Conservation (phyloP, 2,888 invertebrate genomes). For the Dilophus febrilis region DNA sequence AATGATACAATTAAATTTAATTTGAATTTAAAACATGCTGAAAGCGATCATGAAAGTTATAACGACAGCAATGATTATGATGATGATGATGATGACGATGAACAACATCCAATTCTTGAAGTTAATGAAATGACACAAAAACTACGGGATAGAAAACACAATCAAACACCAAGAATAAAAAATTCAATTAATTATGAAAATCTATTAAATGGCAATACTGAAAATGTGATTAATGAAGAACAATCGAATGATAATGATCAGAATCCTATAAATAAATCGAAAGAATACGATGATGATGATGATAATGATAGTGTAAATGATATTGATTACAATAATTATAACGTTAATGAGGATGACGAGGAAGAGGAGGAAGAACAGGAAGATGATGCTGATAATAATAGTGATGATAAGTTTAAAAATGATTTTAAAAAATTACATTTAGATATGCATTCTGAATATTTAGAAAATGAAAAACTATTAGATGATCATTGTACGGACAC, state of each 20-base stretch:
- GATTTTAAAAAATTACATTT: constrained; percentile 16
- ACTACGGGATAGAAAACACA: no score
- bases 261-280: background rate
- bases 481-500: constrained; percentile 13
- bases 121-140: no score
- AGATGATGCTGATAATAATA: background rate
- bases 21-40: no score
- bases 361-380: constrained; percentile 4
- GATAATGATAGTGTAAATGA: background rate
- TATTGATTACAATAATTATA: constrained; percentile 6
- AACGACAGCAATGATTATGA: no score
- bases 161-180: no score
- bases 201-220: no score
- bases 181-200: no score
- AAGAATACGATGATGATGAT: background rate
- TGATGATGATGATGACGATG: no score
- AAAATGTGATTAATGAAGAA: no score
- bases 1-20: no score
- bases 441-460: constrained; percentile 24
- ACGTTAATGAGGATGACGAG: constrained; percentile 10
- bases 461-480: constrained; percentile 24
- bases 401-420: constrained; percentile 6
- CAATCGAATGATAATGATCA: background rate
- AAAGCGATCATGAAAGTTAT: no score
- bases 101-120: no score